Percentiles rank a stretch among this genome's conserved stretches.
Conservation (phyloP, 2,888 invertebrate species). For the Apocheima hispidaria region DNA sequence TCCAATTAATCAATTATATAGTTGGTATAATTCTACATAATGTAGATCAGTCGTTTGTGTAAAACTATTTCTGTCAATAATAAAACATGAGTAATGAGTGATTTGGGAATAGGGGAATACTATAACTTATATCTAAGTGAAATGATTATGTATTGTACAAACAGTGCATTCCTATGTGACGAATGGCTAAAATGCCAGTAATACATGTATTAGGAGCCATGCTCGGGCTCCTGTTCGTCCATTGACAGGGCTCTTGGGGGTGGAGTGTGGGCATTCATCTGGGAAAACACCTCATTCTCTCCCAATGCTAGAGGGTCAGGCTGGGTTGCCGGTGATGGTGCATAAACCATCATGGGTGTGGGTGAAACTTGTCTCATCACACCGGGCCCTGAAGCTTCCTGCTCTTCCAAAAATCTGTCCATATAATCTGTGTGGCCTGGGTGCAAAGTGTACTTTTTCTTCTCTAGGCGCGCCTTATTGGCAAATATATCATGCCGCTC, state of each 20-base stretch:
- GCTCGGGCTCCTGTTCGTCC: slow-evolving; percentile 78
- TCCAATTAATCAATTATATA: too few species aligned
- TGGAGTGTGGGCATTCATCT: slow-evolving; percentile 72
- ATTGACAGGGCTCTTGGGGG: slow-evolving; percentile 72
- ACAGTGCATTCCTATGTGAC: slow-evolving; percentile 65
- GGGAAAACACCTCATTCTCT: slow-evolving; percentile 82
- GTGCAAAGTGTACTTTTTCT: slow-evolving; percentile 96
- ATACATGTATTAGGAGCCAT: slow-evolving; percentile 76
- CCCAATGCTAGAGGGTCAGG: slow-evolving; percentile 81
- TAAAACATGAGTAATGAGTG: slow-evolving; percentile 41
- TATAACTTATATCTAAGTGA: slow-evolving; percentile 37
- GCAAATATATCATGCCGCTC: slow-evolving; percentile 97
- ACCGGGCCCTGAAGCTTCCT: slow-evolving; percentile 90
- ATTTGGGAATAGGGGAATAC: slow-evolving; percentile 65
- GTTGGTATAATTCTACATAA: slow-evolving; percentile 41
- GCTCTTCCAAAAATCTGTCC: slow-evolving; percentile 96
- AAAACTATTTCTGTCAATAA: slow-evolving; percentile 50
- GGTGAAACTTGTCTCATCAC: slow-evolving; percentile 86
- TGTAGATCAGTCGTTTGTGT: slow-evolving; percentile 54
- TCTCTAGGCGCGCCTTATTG: slow-evolving; percentile 94
- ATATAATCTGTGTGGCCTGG: slow-evolving; percentile 97
- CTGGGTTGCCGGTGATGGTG: slow-evolving; percentile 74
- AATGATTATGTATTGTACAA: slow-evolving; percentile 53
- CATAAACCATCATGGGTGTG: slow-evolving; percentile 86
- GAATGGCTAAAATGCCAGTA: slow-evolving; percentile 60